These are phyloP conservation scores for Ooceraea biroi DNA, from an alignment of 1,140 invertebrate genomes.

Conservation along the genomic window DNA sequence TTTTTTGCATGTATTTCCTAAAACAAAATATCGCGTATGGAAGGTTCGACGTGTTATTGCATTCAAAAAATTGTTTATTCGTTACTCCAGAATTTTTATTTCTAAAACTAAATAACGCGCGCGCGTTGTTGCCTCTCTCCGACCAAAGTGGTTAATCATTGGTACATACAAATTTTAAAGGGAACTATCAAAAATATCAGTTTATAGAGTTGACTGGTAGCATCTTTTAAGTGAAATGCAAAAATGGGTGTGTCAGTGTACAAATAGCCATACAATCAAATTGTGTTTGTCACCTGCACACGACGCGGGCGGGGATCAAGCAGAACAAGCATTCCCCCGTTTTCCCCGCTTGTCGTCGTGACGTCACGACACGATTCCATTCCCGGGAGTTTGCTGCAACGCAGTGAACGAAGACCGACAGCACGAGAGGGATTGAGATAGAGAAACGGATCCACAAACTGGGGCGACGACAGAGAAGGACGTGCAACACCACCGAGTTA, in stretches of 20 bases:
- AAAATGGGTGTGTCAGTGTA: constrained; percentile 15
- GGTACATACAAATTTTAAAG: background rate
- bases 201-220: background rate
- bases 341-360: constrained; percentile 25
- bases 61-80: background rate
- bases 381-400: constrained; percentile 69
- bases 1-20: background rate
- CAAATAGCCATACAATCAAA: constrained; percentile 32
- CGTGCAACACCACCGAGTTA: constrained; percentile 38
- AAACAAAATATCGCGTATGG: background rate
- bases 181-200: background rate
- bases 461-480: constrained; percentile 64
- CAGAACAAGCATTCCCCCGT: constrained; percentile 36
- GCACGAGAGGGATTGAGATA: constrained; percentile 12
- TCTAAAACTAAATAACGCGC: background rate
- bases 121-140: background rate
- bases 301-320: constrained; percentile 48
- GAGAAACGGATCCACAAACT: constrained; percentile 55
- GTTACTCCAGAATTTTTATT: background rate
- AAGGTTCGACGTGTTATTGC: background rate
- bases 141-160: background rate
- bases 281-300: constrained; percentile 34
- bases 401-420: constrained; percentile 31
- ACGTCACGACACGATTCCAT: constrained; percentile 61
- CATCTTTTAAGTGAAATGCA: background rate